phyloP scores from a whole-genome alignment of 2,888 invertebrate genomes.

The Fragum whitleyi region DNA sequence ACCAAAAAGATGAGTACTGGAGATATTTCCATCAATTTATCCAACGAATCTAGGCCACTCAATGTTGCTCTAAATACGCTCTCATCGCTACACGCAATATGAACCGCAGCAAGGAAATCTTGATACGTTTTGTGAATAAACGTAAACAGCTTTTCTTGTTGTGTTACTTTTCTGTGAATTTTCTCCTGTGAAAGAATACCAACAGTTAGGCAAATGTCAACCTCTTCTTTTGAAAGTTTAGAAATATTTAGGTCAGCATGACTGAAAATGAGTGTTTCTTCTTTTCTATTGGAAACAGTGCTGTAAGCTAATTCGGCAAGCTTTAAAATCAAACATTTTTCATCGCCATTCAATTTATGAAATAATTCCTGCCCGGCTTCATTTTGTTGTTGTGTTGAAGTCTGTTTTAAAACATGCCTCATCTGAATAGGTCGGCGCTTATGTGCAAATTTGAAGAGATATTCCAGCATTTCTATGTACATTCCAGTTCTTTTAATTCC shows the following conservation, averaged over 20 bases:
- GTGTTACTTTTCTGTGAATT: neutral
- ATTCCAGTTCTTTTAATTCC: neutral
- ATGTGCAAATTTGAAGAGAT: conserved; percentile 6
- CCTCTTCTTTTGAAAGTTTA: neutral
- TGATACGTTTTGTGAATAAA: conserved; percentile 22
- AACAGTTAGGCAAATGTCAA: neutral
- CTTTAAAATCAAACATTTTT: neutral
- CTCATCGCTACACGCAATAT: neutral
- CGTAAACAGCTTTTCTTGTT: neutral
- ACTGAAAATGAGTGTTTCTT: neutral
- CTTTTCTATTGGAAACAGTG: neutral
- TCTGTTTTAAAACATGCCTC: neutral
- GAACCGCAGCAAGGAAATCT: conserved; percentile 7
- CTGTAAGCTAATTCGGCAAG: neutral
- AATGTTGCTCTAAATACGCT: no score
- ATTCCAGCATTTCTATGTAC: conserved; percentile 2
- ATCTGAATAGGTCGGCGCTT: neutral
- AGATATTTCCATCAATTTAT: no score
- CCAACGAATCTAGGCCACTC: no score
- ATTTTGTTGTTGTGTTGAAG: no score
- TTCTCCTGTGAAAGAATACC: conserved; percentile 9
- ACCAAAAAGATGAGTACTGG: no score
- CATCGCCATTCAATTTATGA: neutral
- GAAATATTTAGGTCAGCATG: neutral
- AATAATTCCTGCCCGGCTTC: neutral